Evolutionary conservation across 2,797 vertebrate species (phyloP), one percentile per base, ranked within the genome.

Genomic region (Buceros bicornis): DNA sequence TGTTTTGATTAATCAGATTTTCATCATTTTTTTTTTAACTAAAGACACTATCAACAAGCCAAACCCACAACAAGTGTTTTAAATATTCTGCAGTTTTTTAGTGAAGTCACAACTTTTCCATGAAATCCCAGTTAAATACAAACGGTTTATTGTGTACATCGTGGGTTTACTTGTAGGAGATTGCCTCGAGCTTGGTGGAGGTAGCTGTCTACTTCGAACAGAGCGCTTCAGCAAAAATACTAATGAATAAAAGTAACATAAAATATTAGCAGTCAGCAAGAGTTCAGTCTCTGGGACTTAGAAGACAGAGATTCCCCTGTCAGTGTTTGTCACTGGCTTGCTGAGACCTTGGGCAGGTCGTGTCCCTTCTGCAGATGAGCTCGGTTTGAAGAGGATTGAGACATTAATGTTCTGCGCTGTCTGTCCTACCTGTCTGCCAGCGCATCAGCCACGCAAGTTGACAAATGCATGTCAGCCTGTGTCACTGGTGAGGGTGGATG

Each of bases 1-100:
- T 95, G 82, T 81, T 95, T 89, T 93, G 86, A 93, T 93, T 91
- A 72, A 80, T 42, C 60, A 67, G 6, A 16, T 85, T 90, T 84
- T 74, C 67, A 60, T 76, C 26, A 28, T 35, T 24, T 66, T 69
- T 83, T 90, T 93, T 90, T 22, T 37, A 50, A 50, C 31, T 57
- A 72, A 92, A 80, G 54, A 2, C 47, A 77, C 57, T n/a, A 45
- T 35, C 26, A 47, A 53, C 69, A 87, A 93, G 65, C 11, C 53
- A 90, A 91, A 80, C 53, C 35, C 29, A 71, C 69, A 72, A 47
- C 10, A 86, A 83, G 29, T 5, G 50, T 5, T 57, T 25, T 33
- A 69, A 71, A 66, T 12, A 73, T 24, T 43, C 50, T 54, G 20
- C 53, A 54, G 11, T 3, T 71, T 79, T 84, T 80, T 48, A 53